Evolutionary conservation across 2,797 vertebrate genomes (phyloP), one percentile per base, ranked within the genome.

Genomic region (Bufotes viridis): DNA sequence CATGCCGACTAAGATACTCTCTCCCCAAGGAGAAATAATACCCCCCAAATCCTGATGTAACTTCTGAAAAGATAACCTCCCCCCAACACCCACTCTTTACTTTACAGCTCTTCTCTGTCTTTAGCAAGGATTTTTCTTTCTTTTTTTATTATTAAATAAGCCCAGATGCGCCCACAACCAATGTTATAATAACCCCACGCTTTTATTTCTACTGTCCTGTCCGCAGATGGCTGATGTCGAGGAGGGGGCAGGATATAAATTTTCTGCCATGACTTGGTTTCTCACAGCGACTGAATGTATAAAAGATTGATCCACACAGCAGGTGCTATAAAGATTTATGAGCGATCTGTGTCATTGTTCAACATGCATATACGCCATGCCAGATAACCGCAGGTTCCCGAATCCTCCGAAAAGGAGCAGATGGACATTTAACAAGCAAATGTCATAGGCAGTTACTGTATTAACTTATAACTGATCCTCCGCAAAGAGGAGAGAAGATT

Each of bases 341-440:
- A 49, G 42, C 63, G 55, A 65, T 69, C 75, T 60, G 75, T 88
- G 87, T 72, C 74, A 78, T 78, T 82, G 87, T 69, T 84, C 81
- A 78, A 26, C 22, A 81, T 34, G 51, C 81, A 11, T 88, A 63
- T 26, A 84, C 53, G 58, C 69, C 58, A 49, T 75, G 81, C 87
- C 81, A 78, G 67, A 69, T 65, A 78, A 55, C 72, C 60, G 72
- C 86, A 34, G 57, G 58, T 22, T 82, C 49, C 80, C 18, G 70
- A 49, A 12, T 34, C 22, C 58, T 67, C 79, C 80, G 17, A 29
- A 51, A 34, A 75, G n/a, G 18, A 81, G 42, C 86, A 87, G 86
- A 87, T 82, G 86, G 86, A 75, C 80, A n/a, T 81, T 87, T 82
- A 82, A 82, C 70, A 65, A 65, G 86, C 79, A 75, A 87, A 87